A percentile compares a stretch with the other conserved stretches of the same genome.
These are phyloP conservation scores for Lepisosteus oculatus DNA, from an alignment of 2,113 vertebrate species.

Conservation along the genomic window DNA sequence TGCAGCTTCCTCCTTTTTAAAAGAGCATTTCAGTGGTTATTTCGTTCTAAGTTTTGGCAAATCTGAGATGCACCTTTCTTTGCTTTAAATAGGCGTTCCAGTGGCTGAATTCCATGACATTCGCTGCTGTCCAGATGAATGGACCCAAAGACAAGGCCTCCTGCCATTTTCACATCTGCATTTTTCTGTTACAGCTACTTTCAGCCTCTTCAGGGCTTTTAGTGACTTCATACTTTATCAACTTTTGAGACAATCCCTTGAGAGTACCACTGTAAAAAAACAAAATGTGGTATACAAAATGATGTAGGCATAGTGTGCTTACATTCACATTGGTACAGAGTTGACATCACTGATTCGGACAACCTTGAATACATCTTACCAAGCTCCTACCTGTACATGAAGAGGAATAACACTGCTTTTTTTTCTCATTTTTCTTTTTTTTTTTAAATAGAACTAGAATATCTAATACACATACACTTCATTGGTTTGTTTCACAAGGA, in stretches of 20 bases:
- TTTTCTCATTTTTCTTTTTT: slow-evolving; percentile 1
- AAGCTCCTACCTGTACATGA: slow-evolving; percentile 11
- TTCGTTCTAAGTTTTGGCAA: no score
- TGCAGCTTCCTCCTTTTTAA: no score
- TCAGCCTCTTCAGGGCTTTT: neutral
- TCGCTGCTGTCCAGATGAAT: no score
- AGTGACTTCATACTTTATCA: neutral
- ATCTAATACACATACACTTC: slow-evolving; percentile 55
- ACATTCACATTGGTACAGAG: slow-evolving; percentile 48
- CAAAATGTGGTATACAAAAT: slow-evolving; percentile 22
- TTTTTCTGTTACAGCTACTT: neutral
- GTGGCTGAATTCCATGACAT: no score
- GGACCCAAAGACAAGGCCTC: no score
- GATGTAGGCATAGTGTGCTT: slow-evolving; percentile 40
- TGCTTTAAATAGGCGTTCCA: no score
- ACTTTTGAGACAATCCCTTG: neutral
- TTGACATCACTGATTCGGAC: slow-evolving; percentile 41
- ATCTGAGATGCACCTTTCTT: no score
- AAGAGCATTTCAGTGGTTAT: no score
- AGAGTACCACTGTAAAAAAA: neutral
- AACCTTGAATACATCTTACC: slow-evolving; percentile 17
- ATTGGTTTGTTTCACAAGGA: slow-evolving; percentile 45
- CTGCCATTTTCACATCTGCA: neutral
- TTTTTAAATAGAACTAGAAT: slow-evolving; percentile 24
- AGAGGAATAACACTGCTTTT: neutral